Evolutionary conservation across 2,797 vertebrate species (phyloP), one percentile per base, ranked within the genome.

Genomic region (Intellagama lesueurii): DNA sequence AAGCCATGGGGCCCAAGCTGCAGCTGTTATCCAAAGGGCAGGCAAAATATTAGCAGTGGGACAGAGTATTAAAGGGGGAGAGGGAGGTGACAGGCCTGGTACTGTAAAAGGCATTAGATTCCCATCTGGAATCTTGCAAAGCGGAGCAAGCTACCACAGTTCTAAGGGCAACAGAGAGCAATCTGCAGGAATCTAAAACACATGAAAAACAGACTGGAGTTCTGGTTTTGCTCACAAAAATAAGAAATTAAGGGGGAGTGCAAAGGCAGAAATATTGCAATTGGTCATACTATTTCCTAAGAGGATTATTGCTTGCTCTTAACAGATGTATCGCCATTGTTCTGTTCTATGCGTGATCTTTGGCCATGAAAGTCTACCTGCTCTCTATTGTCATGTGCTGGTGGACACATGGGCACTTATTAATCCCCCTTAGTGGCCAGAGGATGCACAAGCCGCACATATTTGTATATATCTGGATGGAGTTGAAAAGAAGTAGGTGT

Each of bases 31-130:
- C 78, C 89, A 91, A 92, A 86, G 56, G 66, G 85, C 85, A 92
- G 87, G 30, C 44, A 78, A 47, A 89, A 86, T 24, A 66, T 85
- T 90, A 91, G 83, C 22, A 52, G 47, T 89, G 35, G 26, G 68
- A 49, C 32, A 83, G 81, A 64, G 78, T 85, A n/a, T 90, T 89
- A 90, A 35, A 0, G 24, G 30, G 22, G 49, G n/a, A 79, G 49
- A 82, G 86, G 82, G 86, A 75, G 35, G 7, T 0, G 0, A 16
- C 79, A 6, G 44, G 60, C 89, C 86, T 94, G 32, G 87, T 52
- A 40, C 83, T 93, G 91, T 28, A 44, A 83, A 94, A 94, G 80
- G n/a, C 80, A 73, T 88, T 90, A 91, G 87, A 56, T 73, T 87
- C 78, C 68, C 86, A 87, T 64, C 86, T 87, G 86, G 68, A 81